A percentile compares a stretch with the other conserved stretches of the same genome.
Evolutionary conservation across 2,797 vertebrate genomes (phyloP).

Genomic region (Petrocephalus sullivani): DNA sequence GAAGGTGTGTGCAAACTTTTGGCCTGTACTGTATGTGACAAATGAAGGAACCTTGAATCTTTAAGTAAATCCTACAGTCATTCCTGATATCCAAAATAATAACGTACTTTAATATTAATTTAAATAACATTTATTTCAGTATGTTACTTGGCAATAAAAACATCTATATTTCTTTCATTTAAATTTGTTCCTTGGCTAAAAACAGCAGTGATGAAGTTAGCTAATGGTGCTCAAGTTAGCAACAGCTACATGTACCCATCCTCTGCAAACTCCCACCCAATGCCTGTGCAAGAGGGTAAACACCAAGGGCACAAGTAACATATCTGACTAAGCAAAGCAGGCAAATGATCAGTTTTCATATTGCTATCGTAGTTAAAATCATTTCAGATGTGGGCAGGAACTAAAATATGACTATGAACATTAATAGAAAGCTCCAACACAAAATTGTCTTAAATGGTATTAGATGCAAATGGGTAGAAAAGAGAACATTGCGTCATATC

Average conservation of each 20-base stretch:
- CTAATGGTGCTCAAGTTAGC: neutral
- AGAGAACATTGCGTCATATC: neutral
- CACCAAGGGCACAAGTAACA: neutral
- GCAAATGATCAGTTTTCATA: neutral
- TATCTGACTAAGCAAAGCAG: neutral
- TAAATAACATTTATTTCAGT: neutral
- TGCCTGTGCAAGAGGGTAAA: neutral
- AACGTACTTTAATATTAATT: neutral
- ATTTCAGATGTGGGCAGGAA: neutral
- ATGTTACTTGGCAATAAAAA: neutral
- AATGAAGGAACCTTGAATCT: neutral
- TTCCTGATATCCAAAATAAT: neutral
- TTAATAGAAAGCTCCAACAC: neutral
- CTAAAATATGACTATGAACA: neutral
- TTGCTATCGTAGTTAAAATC: neutral
- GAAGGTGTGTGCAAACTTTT: too few relatives aligned
- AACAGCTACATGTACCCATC: neutral
- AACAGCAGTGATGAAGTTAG: neutral
- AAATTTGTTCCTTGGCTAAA: neutral
- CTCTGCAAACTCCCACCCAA: constrained; percentile 36
- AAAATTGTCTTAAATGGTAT: neutral
- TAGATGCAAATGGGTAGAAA: neutral
- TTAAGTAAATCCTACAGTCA: neutral
- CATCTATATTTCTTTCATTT: neutral
- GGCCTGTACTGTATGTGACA: too few relatives aligned